Evolutionary conservation across 2,797 vertebrate genomes (phyloP), one percentile per base, ranked within the genome.

Genomic region (Eremophila alpestris): DNA sequence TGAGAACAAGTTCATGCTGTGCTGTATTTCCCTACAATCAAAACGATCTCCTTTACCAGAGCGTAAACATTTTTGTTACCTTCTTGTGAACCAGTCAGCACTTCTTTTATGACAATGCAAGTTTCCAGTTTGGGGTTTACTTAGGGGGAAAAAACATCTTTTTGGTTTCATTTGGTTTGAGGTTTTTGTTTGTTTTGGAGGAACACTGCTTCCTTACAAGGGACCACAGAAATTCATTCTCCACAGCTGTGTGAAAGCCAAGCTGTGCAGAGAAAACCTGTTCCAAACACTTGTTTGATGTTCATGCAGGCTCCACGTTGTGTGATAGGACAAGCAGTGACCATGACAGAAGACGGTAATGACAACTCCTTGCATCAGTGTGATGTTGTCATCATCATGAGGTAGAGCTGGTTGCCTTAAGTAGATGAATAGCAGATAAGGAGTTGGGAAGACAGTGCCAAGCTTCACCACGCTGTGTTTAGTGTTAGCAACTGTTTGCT

Each of bases 171-270:
- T 94, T 95, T 88, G 80, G 83, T 94, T 90, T 91, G 90, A 85
- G 51, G 70, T 73, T 93, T 94, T 88, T 76, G 63, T 95, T 95
- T 95, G 45, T 56, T 94, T 95, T 96, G 95, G 95, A 95, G 92
- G 65, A 94, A n/a, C 46, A 60, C 60, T 74, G 34, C 70, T 96
- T 93, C 85, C 89, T 76, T 92, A 52, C 62, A 71, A 87, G 76
- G 79, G 67, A 96, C 93, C 91, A 79, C 64, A 94, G 91, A 90
- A 95, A 88, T 92, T 93, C 52, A 52, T 93, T 94, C 80, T 94
- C 83, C 65, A 55, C 92, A 89, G 87, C 76, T 90, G 76, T 84
- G 45, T 79, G 64, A 81, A 92, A 94, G 69, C 48, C 59, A 90
- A 79, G 63, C 74, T 79, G 70, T 70, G 38, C 74, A 40, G 56